Evolutionary conservation across 2,888 invertebrate genomes (phyloP), one percentile per base, ranked within the genome.

Genomic region (Drosophila siamana): DNA sequence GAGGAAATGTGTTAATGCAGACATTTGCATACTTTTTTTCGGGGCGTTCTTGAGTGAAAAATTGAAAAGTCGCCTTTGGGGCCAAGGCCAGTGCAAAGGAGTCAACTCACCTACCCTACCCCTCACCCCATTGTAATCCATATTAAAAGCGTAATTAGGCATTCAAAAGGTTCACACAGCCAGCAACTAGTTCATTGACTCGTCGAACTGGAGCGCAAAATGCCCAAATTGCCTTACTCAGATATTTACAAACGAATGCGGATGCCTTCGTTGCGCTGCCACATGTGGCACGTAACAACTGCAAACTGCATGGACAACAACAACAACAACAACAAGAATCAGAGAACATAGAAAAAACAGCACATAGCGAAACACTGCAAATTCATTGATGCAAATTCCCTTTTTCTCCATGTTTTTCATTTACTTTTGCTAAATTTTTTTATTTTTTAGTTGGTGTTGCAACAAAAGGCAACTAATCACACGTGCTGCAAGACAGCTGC

Each of bases 1-100:
- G 80, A 60, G 62, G 63, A 74, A 80, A 83, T 80, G 80, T 80
- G 78, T 68, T 84, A 83, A 80, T 84, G 74, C 78, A 74, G 74
- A 76, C 69, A 82, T 80, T 80, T 82, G 77, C 80, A 69, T 80
- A 79, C 55, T 59, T 59, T 79, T 79, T 66, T 55, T 60, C 47
- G 61, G 50, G 50, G 15, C 19, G 38, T 52, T 38, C 56, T 41
- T 50, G 38, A 22, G 56, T 40, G 28, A 44, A 52, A 64, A 62
- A 59, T 74, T 64, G 36, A 64, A 80, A 78, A 78, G 59, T 59
- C 38, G 61, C 74, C 75, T 44, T 52, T 46, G 51, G 64, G 22
- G 33, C 36, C 36, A 44, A 52, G 61, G 33, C 44, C 44, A 54
- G 6, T 15, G 41, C 41, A 60, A 36, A 60, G 38, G 2, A 26